Percentiles rank a stretch among this genome's conserved stretches.
These are phyloP conservation scores for Anguilla rostrata DNA, from an alignment of 2,113 vertebrate genomes.

Conservation along the genomic window DNA sequence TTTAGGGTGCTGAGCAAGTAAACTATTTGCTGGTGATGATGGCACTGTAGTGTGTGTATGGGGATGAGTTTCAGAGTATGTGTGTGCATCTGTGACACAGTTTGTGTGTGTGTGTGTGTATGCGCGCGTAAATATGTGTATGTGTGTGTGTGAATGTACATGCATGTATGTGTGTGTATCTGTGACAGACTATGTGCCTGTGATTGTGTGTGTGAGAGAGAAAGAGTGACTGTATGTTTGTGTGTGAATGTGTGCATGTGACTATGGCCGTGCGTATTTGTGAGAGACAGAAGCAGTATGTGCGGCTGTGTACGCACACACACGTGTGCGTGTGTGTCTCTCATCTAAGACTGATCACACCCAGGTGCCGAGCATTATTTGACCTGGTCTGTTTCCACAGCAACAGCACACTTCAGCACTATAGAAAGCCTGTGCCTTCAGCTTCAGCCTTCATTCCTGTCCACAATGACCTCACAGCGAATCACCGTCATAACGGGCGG, in stretches of 20 bases:
- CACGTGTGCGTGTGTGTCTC: background rate
- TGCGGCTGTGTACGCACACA: too few relatives aligned
- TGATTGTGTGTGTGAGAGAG: too few relatives aligned
- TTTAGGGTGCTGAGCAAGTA: constrained; percentile 1
- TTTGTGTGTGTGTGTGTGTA: too few relatives aligned
- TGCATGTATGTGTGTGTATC: too few relatives aligned
- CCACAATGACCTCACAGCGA: background rate
- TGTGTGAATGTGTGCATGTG: too few relatives aligned
- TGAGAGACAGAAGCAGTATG: too few relatives aligned
- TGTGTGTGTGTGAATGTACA: too few relatives aligned
- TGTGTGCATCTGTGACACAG: too few relatives aligned
- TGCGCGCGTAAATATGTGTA: too few relatives aligned
- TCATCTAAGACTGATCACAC: background rate
- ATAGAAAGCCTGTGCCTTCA: background rate
- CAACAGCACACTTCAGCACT: background rate
- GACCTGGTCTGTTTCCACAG: background rate
- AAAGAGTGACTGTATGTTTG: too few relatives aligned
- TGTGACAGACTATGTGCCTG: too few relatives aligned
- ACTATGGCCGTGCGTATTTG: too few relatives aligned
- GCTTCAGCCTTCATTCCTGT: background rate
- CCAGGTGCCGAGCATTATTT: background rate
- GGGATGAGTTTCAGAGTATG: background rate
- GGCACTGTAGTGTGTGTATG: background rate
- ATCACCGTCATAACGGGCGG: background rate
- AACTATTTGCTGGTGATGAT: background rate